Evolutionary conservation across 2,797 vertebrate genomes (phyloP).

Genomic region (Cossypha caffra): DNA sequence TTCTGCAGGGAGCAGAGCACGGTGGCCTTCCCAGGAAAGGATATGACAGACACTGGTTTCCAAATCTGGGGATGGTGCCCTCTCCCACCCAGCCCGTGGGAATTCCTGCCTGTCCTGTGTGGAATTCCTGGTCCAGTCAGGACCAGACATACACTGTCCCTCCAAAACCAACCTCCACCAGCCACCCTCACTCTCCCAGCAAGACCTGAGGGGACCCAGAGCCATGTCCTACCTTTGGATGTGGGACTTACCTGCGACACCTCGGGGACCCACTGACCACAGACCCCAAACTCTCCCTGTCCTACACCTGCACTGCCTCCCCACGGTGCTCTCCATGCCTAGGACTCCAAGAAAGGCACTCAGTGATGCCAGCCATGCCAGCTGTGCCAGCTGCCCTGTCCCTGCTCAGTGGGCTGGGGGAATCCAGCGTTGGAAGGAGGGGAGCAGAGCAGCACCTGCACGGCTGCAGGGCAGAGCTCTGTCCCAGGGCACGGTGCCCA

Average conservation of each 20-base stretch:
- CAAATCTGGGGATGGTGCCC: not conserved
- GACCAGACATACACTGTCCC: not conserved
- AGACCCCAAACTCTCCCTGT: not conserved
- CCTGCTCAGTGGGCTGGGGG: not conserved
- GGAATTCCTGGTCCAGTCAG: not conserved
- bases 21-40: not conserved
- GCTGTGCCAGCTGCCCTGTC: not conserved
- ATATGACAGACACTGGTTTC: not conserved
- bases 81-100: not conserved
- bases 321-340: not conserved
- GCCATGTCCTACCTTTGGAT: not conserved
- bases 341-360: not conserved
- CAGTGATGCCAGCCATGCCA: not conserved
- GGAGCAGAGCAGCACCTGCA: not conserved
- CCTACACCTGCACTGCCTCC: not conserved
- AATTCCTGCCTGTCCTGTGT: not conserved
- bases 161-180: not conserved
- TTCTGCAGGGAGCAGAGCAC: not conserved
- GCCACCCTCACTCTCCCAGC: not conserved
- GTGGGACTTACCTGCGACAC: not conserved
- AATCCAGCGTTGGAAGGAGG: fast-evolving
- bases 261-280: too few relatives aligned
- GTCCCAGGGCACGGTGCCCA: not conserved
- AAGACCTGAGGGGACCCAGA: not conserved
- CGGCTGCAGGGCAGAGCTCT: not conserved